Evolutionary conservation across 92 coral and sea anemone species (phyloP), one percentile per base, ranked within the genome.

Genomic region (Phenganax marumi): DNA sequence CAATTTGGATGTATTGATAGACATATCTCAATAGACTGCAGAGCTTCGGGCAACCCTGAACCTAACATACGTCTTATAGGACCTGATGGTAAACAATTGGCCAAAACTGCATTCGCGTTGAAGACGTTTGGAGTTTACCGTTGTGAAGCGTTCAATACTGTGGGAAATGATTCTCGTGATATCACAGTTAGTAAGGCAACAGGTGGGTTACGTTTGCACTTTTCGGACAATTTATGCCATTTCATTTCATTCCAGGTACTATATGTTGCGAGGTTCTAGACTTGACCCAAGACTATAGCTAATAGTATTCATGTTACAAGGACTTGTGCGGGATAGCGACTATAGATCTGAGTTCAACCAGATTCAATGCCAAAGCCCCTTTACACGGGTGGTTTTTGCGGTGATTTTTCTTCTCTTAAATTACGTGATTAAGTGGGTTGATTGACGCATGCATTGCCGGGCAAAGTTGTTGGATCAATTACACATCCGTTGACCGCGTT

Each of bases 151-250:
- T 33, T 0, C 57, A 78, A 62, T 68, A 63, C 6, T 14, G 43
- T 78, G 83, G 83, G 83, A 61, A 78, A 60, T 61, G 73, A 43
- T 13, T 61, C 83, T 8, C 83, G 12, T 24, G 26, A 26, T 62
- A 63, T 78, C 50, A 78, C 83, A 10, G 73, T 78, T 63, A 11
- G 53, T 12, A 10, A 48, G n/a, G 73, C 72, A 19, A 61, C 12
- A 63, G 73, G 83, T 78, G 18, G 23, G 54, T 25, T 12, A 10
- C 52, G 13, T 46, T 47, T 12, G 16, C 47, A 69, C 14, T 0
- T 17, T 8, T 14, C 63, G 22, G n/a, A 56, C 22, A 1, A 14
- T 56, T 56, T 56, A n/a, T n/a, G n/a, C 63, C 7, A 21, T 21
- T 14, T 21, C 7, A 56, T 33, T 2, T 33, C 43, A 33, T 33